Evolutionary conservation across 1,140 invertebrate species (phyloP).

Genomic region (Zaprionus capensis): DNA sequence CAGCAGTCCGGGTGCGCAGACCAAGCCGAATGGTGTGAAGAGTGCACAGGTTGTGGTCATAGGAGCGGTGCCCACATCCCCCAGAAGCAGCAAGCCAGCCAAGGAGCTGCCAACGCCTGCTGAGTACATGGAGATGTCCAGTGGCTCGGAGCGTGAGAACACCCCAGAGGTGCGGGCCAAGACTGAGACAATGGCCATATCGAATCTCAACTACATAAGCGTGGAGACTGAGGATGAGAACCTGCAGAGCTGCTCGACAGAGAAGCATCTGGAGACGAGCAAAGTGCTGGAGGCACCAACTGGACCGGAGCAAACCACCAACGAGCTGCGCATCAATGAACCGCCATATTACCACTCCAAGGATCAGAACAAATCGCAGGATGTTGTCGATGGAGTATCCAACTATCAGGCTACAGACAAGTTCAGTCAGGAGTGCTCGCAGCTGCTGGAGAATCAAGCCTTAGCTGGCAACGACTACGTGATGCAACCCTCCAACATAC

Average conservation of each 20-base stretch:
- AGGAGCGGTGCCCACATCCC: conserved; percentile 57
- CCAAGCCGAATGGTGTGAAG: conserved; percentile 39
- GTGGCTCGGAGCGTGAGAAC: conserved; percentile 78
- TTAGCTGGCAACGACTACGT: conserved; percentile 78
- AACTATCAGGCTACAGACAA: conserved; percentile 68
- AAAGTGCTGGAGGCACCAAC: conserved; percentile 60
- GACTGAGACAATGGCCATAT: conserved; percentile 75
- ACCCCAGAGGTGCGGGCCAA: conserved; percentile 68
- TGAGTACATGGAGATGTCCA: conserved; percentile 84
- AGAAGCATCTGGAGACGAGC: conserved; percentile 72
- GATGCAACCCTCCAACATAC: conserved; percentile 81
- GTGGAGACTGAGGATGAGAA: conserved; percentile 80
- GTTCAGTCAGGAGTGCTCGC: conserved; percentile 83
- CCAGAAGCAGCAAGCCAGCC: conserved; percentile 46
- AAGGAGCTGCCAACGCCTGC: conserved; percentile 59
- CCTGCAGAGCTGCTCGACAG: conserved; percentile 63
- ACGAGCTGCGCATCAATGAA: conserved; percentile 79
- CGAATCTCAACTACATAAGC: conserved; percentile 83
- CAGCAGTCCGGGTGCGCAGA: conserved; percentile 44
- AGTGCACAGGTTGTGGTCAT: conserved; percentile 65
- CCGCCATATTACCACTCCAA: conserved; percentile 83
- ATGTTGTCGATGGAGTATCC: conserved; percentile 65
- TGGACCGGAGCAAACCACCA: conserved; percentile 71
- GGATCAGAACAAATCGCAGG: conserved; percentile 69
- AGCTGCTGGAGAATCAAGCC: conserved; percentile 74